Conservation (phyloP, 2,888 invertebrate species). For the Leptinotarsa tumamoca region DNA sequence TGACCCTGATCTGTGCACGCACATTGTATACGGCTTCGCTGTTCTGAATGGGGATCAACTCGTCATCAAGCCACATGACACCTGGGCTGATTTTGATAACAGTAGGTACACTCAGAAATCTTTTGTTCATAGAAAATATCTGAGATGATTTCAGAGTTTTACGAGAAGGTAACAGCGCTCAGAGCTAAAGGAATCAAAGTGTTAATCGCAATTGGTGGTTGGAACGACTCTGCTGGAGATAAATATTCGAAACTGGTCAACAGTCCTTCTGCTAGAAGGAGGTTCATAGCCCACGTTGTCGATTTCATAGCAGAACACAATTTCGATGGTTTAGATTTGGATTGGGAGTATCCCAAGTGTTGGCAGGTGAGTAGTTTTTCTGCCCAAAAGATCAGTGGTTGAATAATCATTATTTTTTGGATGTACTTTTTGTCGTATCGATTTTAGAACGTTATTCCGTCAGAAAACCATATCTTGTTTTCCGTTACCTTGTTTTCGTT, state of each 20-base stretch:
- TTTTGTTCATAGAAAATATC: not conserved
- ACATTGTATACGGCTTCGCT: slow-evolving; percentile 93
- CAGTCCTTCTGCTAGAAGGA: slow-evolving; percentile 76
- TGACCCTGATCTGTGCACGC: slow-evolving; percentile 87
- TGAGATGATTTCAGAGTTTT: slow-evolving; percentile 75
- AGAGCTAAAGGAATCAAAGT: slow-evolving; percentile 83
- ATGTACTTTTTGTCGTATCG: too few species aligned
- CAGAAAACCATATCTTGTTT: not conserved
- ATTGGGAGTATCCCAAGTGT: slow-evolving; percentile 95
- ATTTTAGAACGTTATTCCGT: too few species aligned
- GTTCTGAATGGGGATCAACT: slow-evolving; percentile 81
- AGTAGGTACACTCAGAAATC: slow-evolving; percentile 69
- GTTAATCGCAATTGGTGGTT: slow-evolving; percentile 90
- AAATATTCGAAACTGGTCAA: slow-evolving; percentile 88
- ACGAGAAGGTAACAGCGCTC: slow-evolving; percentile 83
- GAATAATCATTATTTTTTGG: too few species aligned
- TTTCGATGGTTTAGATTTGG: slow-evolving; percentile 92
- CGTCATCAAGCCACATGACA: slow-evolving; percentile 86
- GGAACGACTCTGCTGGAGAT: slow-evolving; percentile 93
- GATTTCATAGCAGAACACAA: slow-evolving; percentile 83
- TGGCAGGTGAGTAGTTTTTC: slow-evolving; percentile 75
- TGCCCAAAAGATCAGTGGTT: not conserved
- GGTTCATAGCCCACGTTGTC: slow-evolving; percentile 80
- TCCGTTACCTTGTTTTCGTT: too few species aligned
- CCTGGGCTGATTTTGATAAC: slow-evolving; percentile 91